A percentile compares a stretch with the other conserved stretches of the same genome.
These are phyloP conservation scores for Choristoneura fumiferana DNA, from an alignment of 1,140 invertebrate species.

Conservation along the genomic window DNA sequence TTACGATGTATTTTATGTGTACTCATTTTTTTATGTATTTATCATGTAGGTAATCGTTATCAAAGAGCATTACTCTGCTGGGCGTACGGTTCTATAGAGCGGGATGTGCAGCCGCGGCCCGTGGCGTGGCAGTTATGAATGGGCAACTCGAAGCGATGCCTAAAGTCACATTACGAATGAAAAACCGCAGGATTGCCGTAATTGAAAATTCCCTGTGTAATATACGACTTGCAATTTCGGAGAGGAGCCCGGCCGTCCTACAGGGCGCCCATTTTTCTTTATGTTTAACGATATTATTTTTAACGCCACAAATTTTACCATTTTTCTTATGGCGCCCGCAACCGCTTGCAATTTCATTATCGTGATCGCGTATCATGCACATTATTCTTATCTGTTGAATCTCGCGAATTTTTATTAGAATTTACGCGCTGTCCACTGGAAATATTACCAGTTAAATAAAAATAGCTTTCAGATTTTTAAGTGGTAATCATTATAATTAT, in stretches of 20 bases:
- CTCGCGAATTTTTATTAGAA: conserved; percentile 8
- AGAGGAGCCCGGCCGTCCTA: conserved; percentile 47
- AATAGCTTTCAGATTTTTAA: too few species aligned
- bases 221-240: conserved; percentile 74
- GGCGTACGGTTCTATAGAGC: neutral
- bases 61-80: too few species aligned
- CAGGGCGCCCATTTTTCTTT: conserved; percentile 70
- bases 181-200: conserved; percentile 74
- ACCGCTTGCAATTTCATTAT: conserved; percentile 72
- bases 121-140: conserved; percentile 56
- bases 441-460: neutral
- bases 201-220: conserved; percentile 76
- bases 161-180: conserved; percentile 76
- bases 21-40: too few species aligned
- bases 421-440: neutral
- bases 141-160: conserved; percentile 54
- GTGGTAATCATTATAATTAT: too few species aligned
- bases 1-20: too few species aligned
- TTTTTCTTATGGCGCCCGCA: conserved; percentile 65
- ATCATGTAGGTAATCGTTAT: too few species aligned
- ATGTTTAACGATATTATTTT: conserved; percentile 76
- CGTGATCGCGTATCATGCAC: conserved; percentile 60
- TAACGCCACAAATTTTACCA: conserved; percentile 74
- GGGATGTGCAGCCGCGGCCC: neutral
- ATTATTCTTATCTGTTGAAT: conserved; percentile 11